Evolutionary conservation across 2,888 invertebrate genomes (phyloP), one percentile per base, ranked within the genome.

Genomic region (Nesidiocoris tenuis): DNA sequence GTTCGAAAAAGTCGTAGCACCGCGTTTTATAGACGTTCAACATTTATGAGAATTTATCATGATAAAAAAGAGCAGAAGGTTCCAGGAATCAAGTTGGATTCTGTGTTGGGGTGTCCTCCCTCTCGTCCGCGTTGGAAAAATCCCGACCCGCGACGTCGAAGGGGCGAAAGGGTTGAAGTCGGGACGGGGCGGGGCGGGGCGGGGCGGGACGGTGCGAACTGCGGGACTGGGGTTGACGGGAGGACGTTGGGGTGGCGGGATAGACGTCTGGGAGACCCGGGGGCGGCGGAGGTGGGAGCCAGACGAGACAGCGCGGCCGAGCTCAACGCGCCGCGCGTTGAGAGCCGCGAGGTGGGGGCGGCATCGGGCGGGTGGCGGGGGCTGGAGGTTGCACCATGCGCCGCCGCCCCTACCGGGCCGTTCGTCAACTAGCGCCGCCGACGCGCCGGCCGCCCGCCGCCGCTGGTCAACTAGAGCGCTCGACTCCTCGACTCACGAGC

Each of bases 381-480:
- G 12, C 5, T 3, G 39, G 39, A 39, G 39, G 39, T 12, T 39
- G 39, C 39, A 39, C 39, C 39, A 39, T 39, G 39, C 39, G 39
- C 39, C 39, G 39, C 39, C 67, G 55, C 56, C 56, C 67, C 56
- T 19, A 25, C 67, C 67, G 22, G 22, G 16, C 24, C 64, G 22
- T 3, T 21, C 63, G 16, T 16, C 22, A 17, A 65, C 25, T 25
- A 23, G 17, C 24, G 21, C 65, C n/a, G 68, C 68, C 59, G n/a
- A 12, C 59, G 57, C 39, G 39, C 39, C 39, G 39, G 39, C 12
- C 39, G 39, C 39, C 39, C 39, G 68, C 68, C 59, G n/a, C 24
- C 59, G 57, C 68, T 70, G 59, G 70, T 70, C 70, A 70, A 70
- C 70, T 24, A 9, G 16, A 70, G 70, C 70, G 70, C 70, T 70